These are phyloP conservation scores for Thalpophila matura DNA, from an alignment of 2,888 invertebrate species.

Conservation along the genomic window DNA sequence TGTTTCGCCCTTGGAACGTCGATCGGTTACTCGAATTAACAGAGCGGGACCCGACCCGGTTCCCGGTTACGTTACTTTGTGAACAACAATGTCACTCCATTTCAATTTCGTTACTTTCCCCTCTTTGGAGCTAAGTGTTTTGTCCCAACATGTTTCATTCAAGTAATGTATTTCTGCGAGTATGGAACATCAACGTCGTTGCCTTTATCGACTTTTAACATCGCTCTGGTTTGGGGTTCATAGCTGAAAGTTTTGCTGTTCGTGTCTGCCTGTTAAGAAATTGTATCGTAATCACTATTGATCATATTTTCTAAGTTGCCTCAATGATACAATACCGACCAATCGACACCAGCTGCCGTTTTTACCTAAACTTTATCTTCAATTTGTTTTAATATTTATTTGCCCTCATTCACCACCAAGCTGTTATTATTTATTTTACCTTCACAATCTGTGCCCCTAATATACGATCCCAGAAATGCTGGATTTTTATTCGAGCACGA, in stretches of 20 bases:
- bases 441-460: background rate
- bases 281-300: background rate
- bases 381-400: too few species aligned
- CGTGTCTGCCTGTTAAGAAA: background rate
- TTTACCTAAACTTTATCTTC: too few species aligned
- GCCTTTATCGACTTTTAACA: background rate
- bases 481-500: slow-evolving; percentile 9
- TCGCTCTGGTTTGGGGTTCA: background rate
- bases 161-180: slow-evolving; percentile 6
- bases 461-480: slow-evolving; percentile 9
- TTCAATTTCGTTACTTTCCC: slow-evolving; percentile 55
- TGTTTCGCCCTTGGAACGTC: slow-evolving; percentile 73
- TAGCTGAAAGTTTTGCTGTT: background rate
- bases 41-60: slow-evolving; percentile 67
- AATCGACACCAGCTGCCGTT: too few species aligned
- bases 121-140: slow-evolving; percentile 41
- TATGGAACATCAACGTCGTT: background rate
- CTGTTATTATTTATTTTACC: slow-evolving; percentile 6
- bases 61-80: slow-evolving; percentile 50
- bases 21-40: slow-evolving; percentile 71
- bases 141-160: slow-evolving; percentile 21
- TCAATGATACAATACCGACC: background rate
- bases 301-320: background rate
- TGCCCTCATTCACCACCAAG: background rate
- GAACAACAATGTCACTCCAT: slow-evolving; percentile 51